These are phyloP conservation scores for Phthorimaea operculella DNA, from an alignment of 1,140 invertebrate species.

Conservation along the genomic window DNA sequence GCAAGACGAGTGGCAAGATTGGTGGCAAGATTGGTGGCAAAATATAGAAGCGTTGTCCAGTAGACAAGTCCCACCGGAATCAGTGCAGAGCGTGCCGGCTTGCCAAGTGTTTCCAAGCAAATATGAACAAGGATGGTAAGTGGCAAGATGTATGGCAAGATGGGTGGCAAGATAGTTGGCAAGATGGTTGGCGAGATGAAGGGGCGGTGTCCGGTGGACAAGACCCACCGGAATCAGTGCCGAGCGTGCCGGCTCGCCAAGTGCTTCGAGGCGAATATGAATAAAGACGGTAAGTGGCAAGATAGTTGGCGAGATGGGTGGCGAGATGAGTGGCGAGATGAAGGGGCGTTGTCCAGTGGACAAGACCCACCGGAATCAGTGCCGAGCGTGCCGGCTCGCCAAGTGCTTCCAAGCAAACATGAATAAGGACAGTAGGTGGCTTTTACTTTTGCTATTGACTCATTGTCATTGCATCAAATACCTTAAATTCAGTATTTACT, in stretches of 20 bases:
- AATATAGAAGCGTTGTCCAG: slow-evolving; percentile 91
- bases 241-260: slow-evolving; percentile 95
- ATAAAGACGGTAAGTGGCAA: slow-evolving; percentile 94
- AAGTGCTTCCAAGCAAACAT: slow-evolving; percentile 98
- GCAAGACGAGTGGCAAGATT: too few species aligned
- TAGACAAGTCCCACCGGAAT: slow-evolving; percentile 97
- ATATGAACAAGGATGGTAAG: slow-evolving; percentile 99
- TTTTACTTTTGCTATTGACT: too few species aligned
- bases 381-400: slow-evolving; percentile 93
- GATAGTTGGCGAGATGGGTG: too few species aligned
- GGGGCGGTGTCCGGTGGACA: slow-evolving; percentile 95
- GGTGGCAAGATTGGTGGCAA: slow-evolving; percentile 95
- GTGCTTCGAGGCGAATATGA: slow-evolving; percentile 98
- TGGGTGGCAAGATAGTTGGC: too few species aligned
- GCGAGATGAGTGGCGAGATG: slow-evolving; percentile 92
- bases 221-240: slow-evolving; percentile 97
- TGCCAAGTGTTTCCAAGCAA: slow-evolving; percentile 95
- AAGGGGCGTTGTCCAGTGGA: slow-evolving; percentile 96
- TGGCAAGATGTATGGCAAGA: too few species aligned
- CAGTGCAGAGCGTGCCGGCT: slow-evolving; percentile 96
- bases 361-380: slow-evolving; percentile 97
- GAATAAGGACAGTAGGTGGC: slow-evolving; percentile 97
- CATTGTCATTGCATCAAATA: too few species aligned
- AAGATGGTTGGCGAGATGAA: slow-evolving; percentile 94
- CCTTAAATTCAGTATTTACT: too few species aligned